These are phyloP conservation scores for Melanotaenia trifasciata DNA, from an alignment of 2,797 vertebrate species.

Conservation along the genomic window DNA sequence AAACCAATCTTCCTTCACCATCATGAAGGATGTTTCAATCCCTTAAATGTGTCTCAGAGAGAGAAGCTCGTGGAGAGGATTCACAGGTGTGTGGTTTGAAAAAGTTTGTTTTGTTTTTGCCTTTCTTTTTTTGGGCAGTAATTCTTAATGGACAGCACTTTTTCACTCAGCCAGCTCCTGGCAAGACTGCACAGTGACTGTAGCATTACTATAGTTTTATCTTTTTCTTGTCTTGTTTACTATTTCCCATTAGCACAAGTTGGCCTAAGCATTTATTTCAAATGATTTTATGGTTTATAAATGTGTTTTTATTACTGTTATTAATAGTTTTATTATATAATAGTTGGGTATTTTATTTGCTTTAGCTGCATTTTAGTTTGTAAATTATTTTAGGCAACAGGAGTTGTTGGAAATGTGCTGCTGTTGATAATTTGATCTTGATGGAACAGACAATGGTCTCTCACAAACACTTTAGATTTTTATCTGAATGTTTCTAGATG, in stretches of 20 bases:
- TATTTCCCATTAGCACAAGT: neutral
- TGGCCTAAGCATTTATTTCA: no score
- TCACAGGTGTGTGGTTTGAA: slow-evolving; percentile 7
- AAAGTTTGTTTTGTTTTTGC: neutral
- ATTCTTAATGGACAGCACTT: slow-evolving; percentile 1
- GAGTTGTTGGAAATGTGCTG: no score
- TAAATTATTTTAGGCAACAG: no score
- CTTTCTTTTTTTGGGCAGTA: neutral
- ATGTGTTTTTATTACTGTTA: no score
- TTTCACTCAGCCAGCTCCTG: neutral
- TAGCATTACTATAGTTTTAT: no score
- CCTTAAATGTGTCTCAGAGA: slow-evolving; percentile 21
- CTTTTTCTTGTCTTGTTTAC: neutral
- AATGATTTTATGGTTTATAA: no score
- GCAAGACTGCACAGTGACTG: no score
- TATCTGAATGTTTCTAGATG: neutral
- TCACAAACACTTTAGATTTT: neutral
- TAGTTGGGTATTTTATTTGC: no score
- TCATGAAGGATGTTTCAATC: slow-evolving; percentile 34
- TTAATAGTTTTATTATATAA: no score
- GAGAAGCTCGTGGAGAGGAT: slow-evolving; percentile 6
- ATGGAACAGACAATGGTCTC: neutral
- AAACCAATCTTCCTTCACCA: slow-evolving; percentile 33
- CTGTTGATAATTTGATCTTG: no score
- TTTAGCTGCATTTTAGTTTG: no score